These are phyloP conservation scores for Xenops minutus DNA, from an alignment of 2,797 vertebrate species.

Conservation along the genomic window DNA sequence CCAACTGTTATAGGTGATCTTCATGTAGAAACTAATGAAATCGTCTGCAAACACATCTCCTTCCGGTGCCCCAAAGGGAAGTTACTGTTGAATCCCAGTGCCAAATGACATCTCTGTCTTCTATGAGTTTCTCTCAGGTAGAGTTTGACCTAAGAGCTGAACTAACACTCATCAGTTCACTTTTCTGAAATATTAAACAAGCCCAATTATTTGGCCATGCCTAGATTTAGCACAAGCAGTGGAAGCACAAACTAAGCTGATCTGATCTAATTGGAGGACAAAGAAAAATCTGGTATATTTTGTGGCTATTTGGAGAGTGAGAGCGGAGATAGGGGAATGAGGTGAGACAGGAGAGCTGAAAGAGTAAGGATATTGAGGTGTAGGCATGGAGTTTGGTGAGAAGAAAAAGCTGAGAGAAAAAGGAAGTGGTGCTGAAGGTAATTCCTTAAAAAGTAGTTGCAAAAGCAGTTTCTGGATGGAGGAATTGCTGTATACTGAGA, in stretches of 20 bases:
- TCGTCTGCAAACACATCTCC: background rate
- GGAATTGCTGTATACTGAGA: background rate
- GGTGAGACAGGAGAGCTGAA: background rate
- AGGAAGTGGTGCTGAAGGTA: background rate
- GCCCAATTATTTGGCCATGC: background rate
- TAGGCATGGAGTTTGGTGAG: background rate
- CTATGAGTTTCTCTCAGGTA: background rate
- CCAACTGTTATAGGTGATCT: background rate
- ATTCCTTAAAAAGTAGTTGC: background rate
- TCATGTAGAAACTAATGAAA: background rate
- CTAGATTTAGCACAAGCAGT: accelerated
- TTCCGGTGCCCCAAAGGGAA: background rate
- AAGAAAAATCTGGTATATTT: background rate
- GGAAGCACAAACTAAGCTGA: background rate
- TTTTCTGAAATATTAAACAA: background rate
- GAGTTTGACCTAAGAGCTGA: background rate
- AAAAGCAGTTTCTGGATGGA: background rate
- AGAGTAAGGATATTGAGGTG: background rate
- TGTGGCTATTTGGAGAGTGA: background rate
- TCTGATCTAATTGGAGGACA: background rate
- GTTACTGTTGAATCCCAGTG: background rate
- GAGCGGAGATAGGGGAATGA: background rate
- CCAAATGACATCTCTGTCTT: background rate
- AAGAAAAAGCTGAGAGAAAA: background rate
- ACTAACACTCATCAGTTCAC: background rate